These are phyloP conservation scores for Aphodius granarius DNA, from an alignment of 2,888 invertebrate species.

Conservation along the genomic window DNA sequence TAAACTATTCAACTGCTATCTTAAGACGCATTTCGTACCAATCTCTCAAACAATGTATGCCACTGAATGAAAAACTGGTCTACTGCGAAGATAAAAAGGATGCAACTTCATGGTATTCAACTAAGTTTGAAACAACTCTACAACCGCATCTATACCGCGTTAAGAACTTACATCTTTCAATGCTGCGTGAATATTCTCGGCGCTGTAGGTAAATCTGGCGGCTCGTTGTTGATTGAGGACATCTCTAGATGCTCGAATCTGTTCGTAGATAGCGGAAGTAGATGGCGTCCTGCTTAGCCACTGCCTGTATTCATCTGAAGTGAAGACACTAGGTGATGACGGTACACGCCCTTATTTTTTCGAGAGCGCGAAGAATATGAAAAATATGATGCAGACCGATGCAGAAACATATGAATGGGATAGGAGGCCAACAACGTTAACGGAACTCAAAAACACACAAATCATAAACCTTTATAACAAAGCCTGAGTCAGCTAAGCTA, in stretches of 20 bases:
- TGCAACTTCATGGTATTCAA: no score
- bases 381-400: conserved; percentile 35
- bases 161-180: conserved; percentile 72
- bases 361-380: conserved; percentile 28
- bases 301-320: conserved; percentile 90
- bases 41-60: no score
- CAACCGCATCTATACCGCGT: not conserved
- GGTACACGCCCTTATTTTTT: conserved; percentile 46
- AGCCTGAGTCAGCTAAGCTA: not conserved
- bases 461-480: conserved; percentile 1
- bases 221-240: conserved; percentile 68
- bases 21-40: no score
- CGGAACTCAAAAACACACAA: conserved; percentile 2
- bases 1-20: no score
- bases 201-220: conserved; percentile 83
- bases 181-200: conserved; percentile 87
- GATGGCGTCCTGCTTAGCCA: conserved; percentile 90
- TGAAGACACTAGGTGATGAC: conserved; percentile 65
- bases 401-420: conserved; percentile 20
- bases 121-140: not conserved
- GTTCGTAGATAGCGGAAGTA: conserved; percentile 90
- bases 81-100: no score
- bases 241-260: conserved; percentile 81
- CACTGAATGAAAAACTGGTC: no score
- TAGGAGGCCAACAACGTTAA: not conserved